These are phyloP conservation scores for Lydus trimaculatus DNA, from an alignment of 2,888 invertebrate genomes.

Conservation along the genomic window DNA sequence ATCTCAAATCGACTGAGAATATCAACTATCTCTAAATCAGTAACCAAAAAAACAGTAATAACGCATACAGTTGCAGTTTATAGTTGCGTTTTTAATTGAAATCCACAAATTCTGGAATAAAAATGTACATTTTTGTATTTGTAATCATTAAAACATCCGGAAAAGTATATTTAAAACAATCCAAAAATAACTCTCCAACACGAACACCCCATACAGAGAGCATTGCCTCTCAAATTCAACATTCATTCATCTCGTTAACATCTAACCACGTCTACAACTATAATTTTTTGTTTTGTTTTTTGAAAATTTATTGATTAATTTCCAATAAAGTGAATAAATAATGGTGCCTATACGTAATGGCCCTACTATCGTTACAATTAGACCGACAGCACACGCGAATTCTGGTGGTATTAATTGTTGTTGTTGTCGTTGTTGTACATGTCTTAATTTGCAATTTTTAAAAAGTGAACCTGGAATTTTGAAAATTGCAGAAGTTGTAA, in stretches of 20 bases:
- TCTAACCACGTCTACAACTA: not conserved
- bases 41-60: too few relatives aligned
- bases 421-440: slow-evolving; percentile 80
- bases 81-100: too few relatives aligned
- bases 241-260: slow-evolving; percentile 11
- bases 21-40: too few relatives aligned
- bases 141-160: slow-evolving; percentile 25
- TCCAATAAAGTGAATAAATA: slow-evolving; percentile 15
- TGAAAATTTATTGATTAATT: not conserved
- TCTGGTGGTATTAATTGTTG: slow-evolving; percentile 67
- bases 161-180: slow-evolving; percentile 19
- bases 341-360: slow-evolving; percentile 61
- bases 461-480: slow-evolving; percentile 75
- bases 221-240: slow-evolving; percentile 22
- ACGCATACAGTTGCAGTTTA: too few relatives aligned
- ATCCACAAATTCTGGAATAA: not conserved
- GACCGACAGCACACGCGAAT: slow-evolving; percentile 28
- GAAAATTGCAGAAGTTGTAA: slow-evolving; percentile 79
- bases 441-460: slow-evolving; percentile 79
- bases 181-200: slow-evolving; percentile 26
- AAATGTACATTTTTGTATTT: not conserved
- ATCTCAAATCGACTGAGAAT: too few relatives aligned
- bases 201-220: slow-evolving; percentile 22
- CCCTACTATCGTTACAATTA: slow-evolving; percentile 64
- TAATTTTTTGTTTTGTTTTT: not conserved